A percentile compares a stretch with the other conserved stretches of the same genome.
phyloP scores from a whole-genome alignment of 1,140 invertebrate species.

The Armadillidium nasatum region DNA sequence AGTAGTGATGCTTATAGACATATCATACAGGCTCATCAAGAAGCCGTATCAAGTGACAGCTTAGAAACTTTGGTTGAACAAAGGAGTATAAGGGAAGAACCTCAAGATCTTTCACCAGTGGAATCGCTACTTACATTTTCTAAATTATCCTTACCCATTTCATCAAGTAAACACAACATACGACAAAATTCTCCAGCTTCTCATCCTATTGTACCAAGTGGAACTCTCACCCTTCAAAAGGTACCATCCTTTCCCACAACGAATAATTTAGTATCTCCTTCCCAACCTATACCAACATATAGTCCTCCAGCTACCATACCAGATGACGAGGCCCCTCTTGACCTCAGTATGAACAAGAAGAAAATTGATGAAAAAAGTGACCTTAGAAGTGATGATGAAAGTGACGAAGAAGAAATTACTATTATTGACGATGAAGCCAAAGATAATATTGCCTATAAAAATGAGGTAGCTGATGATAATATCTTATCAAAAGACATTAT shows the following conservation, averaged over 20 bases:
- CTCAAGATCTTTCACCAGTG: constrained; percentile 42
- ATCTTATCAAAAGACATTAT: background rate
- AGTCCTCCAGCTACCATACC: constrained; percentile 26
- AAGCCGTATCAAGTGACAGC: constrained; percentile 36
- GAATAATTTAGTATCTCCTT: constrained; percentile 14
- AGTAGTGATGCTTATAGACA: constrained; percentile 40
- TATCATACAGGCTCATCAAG: constrained; percentile 38
- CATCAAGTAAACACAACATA: background rate
- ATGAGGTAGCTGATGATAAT: background rate
- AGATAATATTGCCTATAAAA: background rate
- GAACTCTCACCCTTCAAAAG: background rate
- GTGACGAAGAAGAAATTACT: constrained; percentile 3
- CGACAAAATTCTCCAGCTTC: background rate
- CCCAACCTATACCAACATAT: constrained; percentile 21
- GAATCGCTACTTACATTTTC: constrained; percentile 43
- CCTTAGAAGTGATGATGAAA: background rate
- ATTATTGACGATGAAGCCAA: background rate
- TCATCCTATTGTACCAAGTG: background rate
- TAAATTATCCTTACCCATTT: constrained; percentile 34
- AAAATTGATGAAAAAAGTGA: background rate
- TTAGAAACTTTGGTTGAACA: constrained; percentile 31
- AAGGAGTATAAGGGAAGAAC: constrained; percentile 23
- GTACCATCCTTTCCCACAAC: constrained; percentile 1
- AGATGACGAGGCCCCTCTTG: constrained; percentile 40
- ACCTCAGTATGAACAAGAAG: constrained; percentile 43